Conservation (phyloP, 2,113 vertebrate genomes). For the Hippocampus mohnikei region DNA sequence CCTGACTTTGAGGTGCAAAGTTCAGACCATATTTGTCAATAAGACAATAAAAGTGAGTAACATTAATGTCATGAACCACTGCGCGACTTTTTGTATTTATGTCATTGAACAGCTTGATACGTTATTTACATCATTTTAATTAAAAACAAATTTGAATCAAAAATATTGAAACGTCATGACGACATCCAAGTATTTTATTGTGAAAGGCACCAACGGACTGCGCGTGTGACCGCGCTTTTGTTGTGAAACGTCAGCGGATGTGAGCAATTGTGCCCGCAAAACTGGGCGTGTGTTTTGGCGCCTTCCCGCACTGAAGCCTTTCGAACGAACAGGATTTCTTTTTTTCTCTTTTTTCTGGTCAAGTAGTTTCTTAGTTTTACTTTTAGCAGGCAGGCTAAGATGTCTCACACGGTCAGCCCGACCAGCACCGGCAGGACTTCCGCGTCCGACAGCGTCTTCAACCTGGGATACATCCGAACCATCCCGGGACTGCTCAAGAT, state of each 20-base stretch:
- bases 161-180: background rate
- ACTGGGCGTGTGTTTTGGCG: background rate
- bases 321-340: background rate
- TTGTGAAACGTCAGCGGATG: conserved; percentile 33
- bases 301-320: background rate
- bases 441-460: conserved; percentile 44
- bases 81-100: background rate
- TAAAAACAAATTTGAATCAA: background rate
- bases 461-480: conserved; percentile 64
- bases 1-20: background rate
- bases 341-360: background rate
- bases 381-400: conserved; percentile 17
- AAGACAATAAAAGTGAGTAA: background rate
- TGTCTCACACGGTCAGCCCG: conserved; percentile 69
- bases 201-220: background rate
- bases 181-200: background rate
- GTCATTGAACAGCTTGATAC: background rate
- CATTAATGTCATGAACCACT: background rate
- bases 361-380: too few relatives aligned
- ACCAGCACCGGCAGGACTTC: conserved; percentile 47
- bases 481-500: conserved; percentile 68
- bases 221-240: conserved; percentile 11
- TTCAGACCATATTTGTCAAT: background rate
- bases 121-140: background rate
- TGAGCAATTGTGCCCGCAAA: background rate